Evolutionary conservation across 1,140 invertebrate genomes (phyloP).

Genomic region (Wiebesia pumilae): DNA sequence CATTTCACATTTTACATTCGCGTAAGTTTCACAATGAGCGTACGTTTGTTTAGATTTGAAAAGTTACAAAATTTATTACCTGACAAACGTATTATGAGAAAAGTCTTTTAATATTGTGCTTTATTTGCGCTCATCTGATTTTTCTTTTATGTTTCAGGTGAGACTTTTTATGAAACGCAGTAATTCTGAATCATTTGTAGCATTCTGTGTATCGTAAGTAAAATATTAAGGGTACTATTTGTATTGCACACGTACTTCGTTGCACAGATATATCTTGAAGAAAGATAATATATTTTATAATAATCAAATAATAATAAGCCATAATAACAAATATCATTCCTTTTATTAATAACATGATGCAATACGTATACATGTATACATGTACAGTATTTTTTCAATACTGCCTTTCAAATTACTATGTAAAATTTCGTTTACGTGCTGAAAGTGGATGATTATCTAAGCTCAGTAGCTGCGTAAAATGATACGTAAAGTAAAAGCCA

Average conservation of each 20-base stretch:
- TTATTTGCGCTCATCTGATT: constrained; percentile 19
- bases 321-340: too few relatives aligned
- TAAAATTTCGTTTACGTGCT: background rate
- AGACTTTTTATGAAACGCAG: constrained; percentile 1
- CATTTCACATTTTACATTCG: constrained; percentile 6
- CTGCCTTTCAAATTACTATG: background rate
- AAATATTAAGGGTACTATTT: too few relatives aligned
- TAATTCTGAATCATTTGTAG: too few relatives aligned
- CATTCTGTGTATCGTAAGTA: too few relatives aligned
- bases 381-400: too few relatives aligned
- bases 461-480: background rate
- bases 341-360: too few relatives aligned
- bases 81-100: constrained; percentile 32
- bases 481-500: background rate
- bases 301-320: too few relatives aligned
- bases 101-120: constrained; percentile 25
- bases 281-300: too few relatives aligned
- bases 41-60: background rate
- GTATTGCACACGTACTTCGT: too few relatives aligned
- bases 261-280: too few relatives aligned
- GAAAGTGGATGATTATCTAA: background rate
- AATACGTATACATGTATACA: too few relatives aligned
- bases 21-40: constrained; percentile 10
- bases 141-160: constrained; percentile 32
- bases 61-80: constrained; percentile 45